Base-by-base conservation (phyloP, 2,888 invertebrate genomes). In the Epinotia ramella region DNA sequence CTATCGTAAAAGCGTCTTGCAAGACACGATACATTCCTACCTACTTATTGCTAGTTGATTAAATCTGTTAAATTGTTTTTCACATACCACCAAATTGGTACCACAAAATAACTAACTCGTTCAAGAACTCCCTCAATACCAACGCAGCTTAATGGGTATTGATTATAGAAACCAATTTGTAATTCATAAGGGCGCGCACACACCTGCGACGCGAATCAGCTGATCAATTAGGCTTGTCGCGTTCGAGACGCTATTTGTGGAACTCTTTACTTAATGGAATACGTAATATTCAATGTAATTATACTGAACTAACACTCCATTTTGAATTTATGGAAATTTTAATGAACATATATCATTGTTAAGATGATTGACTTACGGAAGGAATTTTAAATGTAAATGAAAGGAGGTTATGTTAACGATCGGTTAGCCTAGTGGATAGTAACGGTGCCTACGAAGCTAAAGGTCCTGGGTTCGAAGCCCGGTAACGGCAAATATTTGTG, bases 131-230 rank as follows among this genome's bases (percentile, higher is more conserved):
- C 6, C 44, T 53, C 40, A 13, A 60, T 9, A 6, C 28, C 13
- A 75, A 75, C 75, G 56, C 46, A 6, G 18, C 62, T 33, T 66
- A 73, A 77, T 70, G 64, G 71, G 70, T 77, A 78, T 77, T 78
- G 78, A 69, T 78, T 73, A 73, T 77, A 73, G 76, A 75, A 78
- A 76, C 73, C 78, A 78, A 77, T 78, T 76, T 77, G 76, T 78
- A 77, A 78, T 78, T 76, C 78, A 77, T 73, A 78, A 69, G 73
- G 75, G 73, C 78, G 75, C 73, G 73, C 70, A 73, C 71, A 73
- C 75, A 76, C 76, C 77, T 77, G 77, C 68, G 71, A 68, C 74
- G 56, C 73, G 56, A 78, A 74, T 78, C 77, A 75, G 68, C 74
- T 74, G 76, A 78, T 78, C 78, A 77, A 77, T 78, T 78, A 78